Conservation (phyloP, 1,140 invertebrate genomes). For the Micrasema minimum region DNA sequence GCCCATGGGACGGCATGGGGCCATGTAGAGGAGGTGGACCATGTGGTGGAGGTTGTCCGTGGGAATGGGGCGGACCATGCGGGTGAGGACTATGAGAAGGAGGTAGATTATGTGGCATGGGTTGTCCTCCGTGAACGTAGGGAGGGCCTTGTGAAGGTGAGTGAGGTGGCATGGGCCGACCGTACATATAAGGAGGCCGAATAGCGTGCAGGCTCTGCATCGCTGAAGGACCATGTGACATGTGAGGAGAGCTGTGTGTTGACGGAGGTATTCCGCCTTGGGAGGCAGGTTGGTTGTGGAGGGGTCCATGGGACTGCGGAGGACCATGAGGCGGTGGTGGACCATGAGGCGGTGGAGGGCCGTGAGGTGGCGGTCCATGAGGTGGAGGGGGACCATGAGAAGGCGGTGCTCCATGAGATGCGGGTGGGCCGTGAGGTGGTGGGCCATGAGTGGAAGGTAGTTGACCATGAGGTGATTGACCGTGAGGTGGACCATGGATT, state of each 20-base stretch:
- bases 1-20: no score
- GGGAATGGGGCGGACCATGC: slow-evolving; percentile 7
- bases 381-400: slow-evolving; percentile 3
- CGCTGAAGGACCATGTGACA: background rate
- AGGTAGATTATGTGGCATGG: background rate
- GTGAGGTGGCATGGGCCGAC: no score
- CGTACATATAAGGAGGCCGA: background rate
- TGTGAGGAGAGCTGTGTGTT: background rate
- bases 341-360: slow-evolving; percentile 59
- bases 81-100: slow-evolving; percentile 3
- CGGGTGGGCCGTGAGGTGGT: slow-evolving; percentile 1
- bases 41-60: background rate
- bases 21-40: slow-evolving; percentile 7
- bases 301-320: background rate
- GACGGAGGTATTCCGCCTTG: background rate
- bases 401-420: background rate
- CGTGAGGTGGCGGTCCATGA: background rate
- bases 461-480: slow-evolving; percentile 7
- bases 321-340: slow-evolving; percentile 44
- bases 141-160: slow-evolving; percentile 4
- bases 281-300: background rate
- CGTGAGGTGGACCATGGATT: slow-evolving; percentile 6
- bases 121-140: background rate
- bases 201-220: background rate
- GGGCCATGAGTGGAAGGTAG: slow-evolving; percentile 2